These are phyloP conservation scores for Aphaenogaster floridana DNA, from an alignment of 1,140 invertebrate species.

Conservation along the genomic window DNA sequence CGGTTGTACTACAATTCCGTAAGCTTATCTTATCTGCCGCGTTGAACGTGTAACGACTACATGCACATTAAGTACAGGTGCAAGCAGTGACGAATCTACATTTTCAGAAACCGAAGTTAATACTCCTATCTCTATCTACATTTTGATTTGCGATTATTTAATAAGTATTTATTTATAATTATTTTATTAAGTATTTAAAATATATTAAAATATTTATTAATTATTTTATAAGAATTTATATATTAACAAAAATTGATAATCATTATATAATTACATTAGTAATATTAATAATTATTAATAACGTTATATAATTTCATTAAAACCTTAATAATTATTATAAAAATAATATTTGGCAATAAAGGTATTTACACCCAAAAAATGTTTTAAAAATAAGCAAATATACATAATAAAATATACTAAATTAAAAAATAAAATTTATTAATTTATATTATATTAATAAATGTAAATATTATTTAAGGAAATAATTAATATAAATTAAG, in stretches of 20 bases:
- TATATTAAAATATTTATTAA: neutral
- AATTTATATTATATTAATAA: neutral
- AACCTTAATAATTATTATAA: neutral
- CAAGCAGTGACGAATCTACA: neutral
- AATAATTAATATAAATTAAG: conserved; percentile 10
- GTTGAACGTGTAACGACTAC: neutral
- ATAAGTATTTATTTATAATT: neutral
- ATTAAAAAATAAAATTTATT: neutral
- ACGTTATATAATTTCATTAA: neutral
- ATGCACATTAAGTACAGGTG: neutral
- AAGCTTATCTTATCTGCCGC: conserved; percentile 61
- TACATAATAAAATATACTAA: neutral
- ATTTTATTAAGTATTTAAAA: neutral
- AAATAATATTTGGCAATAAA: neutral
- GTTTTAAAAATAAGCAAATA: neutral
- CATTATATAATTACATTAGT: neutral
- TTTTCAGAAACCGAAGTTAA: neutral
- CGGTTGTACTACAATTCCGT: neutral
- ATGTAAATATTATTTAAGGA: neutral
- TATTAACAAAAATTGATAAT: conserved; percentile 3
- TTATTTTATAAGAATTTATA: neutral
- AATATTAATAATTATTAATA: neutral
- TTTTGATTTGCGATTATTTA: neutral
- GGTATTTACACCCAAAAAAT: too few species aligned
- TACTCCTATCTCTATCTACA: neutral